Percentiles rank a stretch among this genome's conserved stretches.
phyloP scores from a whole-genome alignment of 2,113 vertebrate species.

The Colaptes auratus region DNA sequence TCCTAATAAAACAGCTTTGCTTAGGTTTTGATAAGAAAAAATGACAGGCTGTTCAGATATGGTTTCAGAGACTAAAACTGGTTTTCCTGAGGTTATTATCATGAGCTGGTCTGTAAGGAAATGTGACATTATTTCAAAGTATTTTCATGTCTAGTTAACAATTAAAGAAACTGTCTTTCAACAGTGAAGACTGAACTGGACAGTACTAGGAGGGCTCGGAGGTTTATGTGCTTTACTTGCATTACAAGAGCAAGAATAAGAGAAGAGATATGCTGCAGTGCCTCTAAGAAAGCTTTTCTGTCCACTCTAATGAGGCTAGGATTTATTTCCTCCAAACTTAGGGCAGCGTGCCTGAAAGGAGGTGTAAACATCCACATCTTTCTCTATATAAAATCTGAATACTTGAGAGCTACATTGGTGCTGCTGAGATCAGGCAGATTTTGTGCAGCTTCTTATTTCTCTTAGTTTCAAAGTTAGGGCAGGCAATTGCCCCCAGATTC shows the following conservation, averaged over 20 bases:
- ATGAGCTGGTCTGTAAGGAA: not conserved
- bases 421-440: not conserved
- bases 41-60: not conserved
- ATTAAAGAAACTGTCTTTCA: not conserved
- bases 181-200: not conserved
- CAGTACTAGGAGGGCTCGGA: not conserved
- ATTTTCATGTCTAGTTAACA: not conserved
- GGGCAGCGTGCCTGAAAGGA: not conserved
- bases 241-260: not conserved
- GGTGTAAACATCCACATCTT: not conserved
- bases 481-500: not conserved
- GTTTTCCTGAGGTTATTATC: not conserved
- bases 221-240: not conserved
- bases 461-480: not conserved
- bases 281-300: not conserved
- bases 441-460: not conserved
- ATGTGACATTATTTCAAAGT: not conserved
- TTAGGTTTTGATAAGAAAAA: not conserved
- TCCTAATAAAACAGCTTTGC: not conserved
- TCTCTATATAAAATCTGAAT: not conserved
- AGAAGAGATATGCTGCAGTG: not conserved
- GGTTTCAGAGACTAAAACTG: not conserved
- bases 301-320: not conserved
- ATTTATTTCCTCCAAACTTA: not conserved
- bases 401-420: not conserved